phyloP scores from a whole-genome alignment of 2,797 vertebrate species.

The Cheirogaleus major region DNA sequence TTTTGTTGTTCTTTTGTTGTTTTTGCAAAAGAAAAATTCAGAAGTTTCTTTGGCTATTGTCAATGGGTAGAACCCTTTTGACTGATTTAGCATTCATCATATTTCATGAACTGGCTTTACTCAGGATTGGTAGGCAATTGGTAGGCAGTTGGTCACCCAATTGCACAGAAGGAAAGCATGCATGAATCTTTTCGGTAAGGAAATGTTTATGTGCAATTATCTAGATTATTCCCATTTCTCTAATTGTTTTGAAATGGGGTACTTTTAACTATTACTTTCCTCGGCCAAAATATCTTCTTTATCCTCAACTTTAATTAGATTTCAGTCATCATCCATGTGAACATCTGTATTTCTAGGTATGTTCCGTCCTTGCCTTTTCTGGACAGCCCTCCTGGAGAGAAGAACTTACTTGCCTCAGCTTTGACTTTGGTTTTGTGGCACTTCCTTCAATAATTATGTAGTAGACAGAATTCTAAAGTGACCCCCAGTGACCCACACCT shows the following conservation, averaged over 20 bases:
- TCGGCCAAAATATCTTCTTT: background rate
- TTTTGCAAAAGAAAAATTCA: background rate
- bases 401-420: background rate
- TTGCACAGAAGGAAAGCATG: background rate
- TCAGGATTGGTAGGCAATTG: background rate
- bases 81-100: background rate
- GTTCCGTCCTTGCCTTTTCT: background rate
- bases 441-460: background rate
- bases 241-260: background rate
- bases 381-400: background rate
- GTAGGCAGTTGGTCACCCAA: background rate
- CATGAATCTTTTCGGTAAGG: background rate
- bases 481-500: background rate
- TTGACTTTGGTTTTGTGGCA: background rate
- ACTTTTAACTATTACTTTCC: background rate
- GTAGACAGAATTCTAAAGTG: background rate
- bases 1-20: background rate
- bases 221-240: background rate
- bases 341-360: slow-evolving; percentile 46
- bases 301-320: background rate
- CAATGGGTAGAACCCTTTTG: background rate
- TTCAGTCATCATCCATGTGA: background rate
- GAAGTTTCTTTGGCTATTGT: background rate
- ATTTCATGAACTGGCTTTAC: background rate
- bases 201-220: background rate